Evolutionary conservation across 2,797 vertebrate genomes (phyloP).

Genomic region (Amblyopsis hoosieri): DNA sequence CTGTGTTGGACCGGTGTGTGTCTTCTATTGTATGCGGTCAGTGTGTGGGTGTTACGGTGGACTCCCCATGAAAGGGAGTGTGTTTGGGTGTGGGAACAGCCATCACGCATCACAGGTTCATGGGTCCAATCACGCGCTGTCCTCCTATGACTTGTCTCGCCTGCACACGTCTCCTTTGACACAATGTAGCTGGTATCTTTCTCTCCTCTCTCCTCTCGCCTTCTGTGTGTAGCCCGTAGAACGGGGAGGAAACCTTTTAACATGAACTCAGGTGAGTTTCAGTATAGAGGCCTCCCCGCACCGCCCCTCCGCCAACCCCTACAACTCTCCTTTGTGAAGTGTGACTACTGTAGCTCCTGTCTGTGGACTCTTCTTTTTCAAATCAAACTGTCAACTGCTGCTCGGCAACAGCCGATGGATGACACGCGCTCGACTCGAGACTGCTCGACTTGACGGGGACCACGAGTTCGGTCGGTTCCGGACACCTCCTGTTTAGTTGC

Average conservation of each 20-base stretch:
- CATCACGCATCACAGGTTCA: constrained; percentile 73
- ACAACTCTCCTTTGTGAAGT: constrained; percentile 62
- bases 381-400: constrained; percentile 76
- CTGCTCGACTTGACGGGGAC: constrained; percentile 56
- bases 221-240: constrained; percentile 71
- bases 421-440: constrained; percentile 47
- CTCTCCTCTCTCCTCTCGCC: constrained; percentile 25
- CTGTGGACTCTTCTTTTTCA: constrained; percentile 61
- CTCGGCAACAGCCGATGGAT: constrained; percentile 72
- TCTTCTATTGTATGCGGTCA: constrained; percentile 69
- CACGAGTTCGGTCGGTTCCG: constrained; percentile 18
- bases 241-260: constrained; percentile 60
- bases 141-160: constrained; percentile 25
- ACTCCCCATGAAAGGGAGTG: constrained; percentile 45
- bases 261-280: constrained; percentile 45
- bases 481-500: constrained; percentile 56
- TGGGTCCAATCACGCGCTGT: constrained; percentile 71
- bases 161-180: neutral
- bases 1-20: constrained; percentile 73
- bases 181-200: neutral
- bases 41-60: constrained; percentile 64
- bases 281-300: too few relatives aligned
- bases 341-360: constrained; percentile 73
- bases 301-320: neutral
- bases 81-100: constrained; percentile 49